phyloP scores from a whole-genome alignment of 2,888 invertebrate species.

The Xanthia icteritia region DNA sequence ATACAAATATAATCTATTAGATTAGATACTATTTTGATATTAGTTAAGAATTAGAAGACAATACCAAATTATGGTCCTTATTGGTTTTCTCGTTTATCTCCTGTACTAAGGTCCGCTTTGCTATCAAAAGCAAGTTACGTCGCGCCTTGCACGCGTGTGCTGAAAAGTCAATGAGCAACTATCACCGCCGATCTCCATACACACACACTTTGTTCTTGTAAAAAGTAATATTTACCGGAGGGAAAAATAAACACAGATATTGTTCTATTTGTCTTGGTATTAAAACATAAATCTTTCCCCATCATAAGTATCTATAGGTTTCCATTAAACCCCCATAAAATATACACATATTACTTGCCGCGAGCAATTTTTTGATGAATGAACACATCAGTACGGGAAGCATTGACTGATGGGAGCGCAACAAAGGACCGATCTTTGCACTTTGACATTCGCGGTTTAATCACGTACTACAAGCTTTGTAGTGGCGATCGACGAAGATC shows the following conservation, averaged over 20 bases:
- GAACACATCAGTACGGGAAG: conserved; percentile 80
- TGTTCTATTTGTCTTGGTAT: neutral
- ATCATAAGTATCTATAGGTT: conserved; percentile 44
- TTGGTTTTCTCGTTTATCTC: conserved; percentile 4
- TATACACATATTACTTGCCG: conserved; percentile 71
- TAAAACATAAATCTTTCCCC: conserved; percentile 40
- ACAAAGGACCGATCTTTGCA: conserved; percentile 89
- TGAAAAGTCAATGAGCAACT: neutral
- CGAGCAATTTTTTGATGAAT: conserved; percentile 85
- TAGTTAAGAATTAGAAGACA: neutral
- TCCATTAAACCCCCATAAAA: conserved; percentile 61
- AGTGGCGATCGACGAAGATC: conserved; percentile 79
- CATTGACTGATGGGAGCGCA: conserved; percentile 81
- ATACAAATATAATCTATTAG: neutral
- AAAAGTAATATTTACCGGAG: neutral
- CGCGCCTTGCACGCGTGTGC: neutral
- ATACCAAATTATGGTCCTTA: neutral
- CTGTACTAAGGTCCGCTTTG: too few relatives aligned
- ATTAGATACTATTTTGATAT: neutral
- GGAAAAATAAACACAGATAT: conserved; percentile 3
- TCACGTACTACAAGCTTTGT: conserved; percentile 85
- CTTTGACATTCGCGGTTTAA: conserved; percentile 90
- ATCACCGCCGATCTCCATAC: neutral
- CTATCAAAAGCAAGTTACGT: neutral
- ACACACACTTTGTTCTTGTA: neutral